Conservation (phyloP, 2,113 vertebrate species). For the Trogon melanurus region DNA sequence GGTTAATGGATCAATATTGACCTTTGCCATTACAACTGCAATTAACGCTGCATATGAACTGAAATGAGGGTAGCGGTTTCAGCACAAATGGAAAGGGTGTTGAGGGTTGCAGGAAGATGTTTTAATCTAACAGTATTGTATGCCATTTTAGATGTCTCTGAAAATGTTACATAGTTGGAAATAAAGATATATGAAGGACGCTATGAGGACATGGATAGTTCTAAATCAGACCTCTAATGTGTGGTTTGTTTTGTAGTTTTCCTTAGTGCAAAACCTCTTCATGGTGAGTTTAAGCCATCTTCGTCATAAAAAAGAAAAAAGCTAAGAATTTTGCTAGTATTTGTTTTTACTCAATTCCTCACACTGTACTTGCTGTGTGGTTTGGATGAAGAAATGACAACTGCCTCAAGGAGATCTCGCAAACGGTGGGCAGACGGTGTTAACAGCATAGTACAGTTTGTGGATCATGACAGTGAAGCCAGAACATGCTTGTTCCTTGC, state of each 20-base stretch:
- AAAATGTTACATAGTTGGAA: background rate
- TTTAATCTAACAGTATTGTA: background rate
- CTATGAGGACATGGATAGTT: background rate
- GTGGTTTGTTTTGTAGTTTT: background rate
- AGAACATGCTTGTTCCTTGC: accelerated
- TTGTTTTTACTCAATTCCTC: background rate
- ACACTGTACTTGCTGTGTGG: background rate
- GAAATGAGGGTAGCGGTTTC: background rate
- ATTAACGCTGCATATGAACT: conserved; percentile 39
- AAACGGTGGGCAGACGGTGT: background rate
- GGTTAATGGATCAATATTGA: conserved; percentile 44
- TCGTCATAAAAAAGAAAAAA: background rate
- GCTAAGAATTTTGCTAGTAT: background rate
- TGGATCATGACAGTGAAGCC: background rate
- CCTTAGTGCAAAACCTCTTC: background rate
- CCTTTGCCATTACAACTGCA: conserved; percentile 31
- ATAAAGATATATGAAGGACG: background rate
- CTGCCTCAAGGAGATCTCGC: background rate
- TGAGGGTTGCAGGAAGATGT: background rate
- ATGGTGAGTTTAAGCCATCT: background rate
- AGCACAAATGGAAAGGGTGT: background rate
- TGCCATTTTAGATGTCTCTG: background rate
- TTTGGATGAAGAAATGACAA: background rate
- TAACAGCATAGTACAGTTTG: accelerated
- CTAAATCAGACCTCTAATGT: background rate